phyloP scores from a whole-genome alignment of 2,888 invertebrate genomes.

The Tuta absoluta region DNA sequence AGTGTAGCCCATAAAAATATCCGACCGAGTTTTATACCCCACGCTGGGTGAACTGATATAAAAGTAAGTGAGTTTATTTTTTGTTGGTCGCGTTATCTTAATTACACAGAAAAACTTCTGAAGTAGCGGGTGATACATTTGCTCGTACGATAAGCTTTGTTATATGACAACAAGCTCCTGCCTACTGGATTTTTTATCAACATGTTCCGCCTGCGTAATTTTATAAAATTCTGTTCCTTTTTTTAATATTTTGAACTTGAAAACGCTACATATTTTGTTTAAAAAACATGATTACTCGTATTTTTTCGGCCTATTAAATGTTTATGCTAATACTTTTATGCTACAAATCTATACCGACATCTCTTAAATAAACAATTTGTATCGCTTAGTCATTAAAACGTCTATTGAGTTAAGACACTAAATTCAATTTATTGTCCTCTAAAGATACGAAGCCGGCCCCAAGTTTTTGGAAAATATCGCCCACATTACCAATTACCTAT shows the following conservation, averaged over 20 bases:
- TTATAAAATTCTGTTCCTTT: not conserved
- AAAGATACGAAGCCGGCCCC: slow-evolving; percentile 39
- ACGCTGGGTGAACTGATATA: slow-evolving; percentile 51
- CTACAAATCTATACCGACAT: not conserved
- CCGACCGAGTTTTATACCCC: slow-evolving; percentile 29
- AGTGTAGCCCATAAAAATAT: not conserved
- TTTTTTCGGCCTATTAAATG: not conserved
- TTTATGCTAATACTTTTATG: not conserved
- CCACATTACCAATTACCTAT: slow-evolving; percentile 78
- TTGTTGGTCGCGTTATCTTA: slow-evolving; percentile 61
- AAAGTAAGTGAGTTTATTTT: slow-evolving; percentile 48
- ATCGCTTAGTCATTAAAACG: slow-evolving; percentile 51
- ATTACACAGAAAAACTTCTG: slow-evolving; percentile 62
- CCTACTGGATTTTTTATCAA: not conserved
- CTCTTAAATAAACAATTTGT: slow-evolving; percentile 44
- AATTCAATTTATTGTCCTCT: slow-evolving; percentile 65
- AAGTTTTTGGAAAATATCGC: slow-evolving; percentile 57
- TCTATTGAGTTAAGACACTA: slow-evolving; percentile 48
- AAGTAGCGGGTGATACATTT: slow-evolving; percentile 68
- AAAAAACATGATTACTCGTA: not conserved
- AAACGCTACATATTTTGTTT: not conserved
- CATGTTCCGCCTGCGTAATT: not conserved
- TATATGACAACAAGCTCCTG: slow-evolving; percentile 16
- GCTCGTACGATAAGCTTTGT: slow-evolving; percentile 56
- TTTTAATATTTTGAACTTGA: not conserved